Base-by-base conservation (phyloP, 2,888 invertebrate species). In the Xanthorhoe designata region DNA sequence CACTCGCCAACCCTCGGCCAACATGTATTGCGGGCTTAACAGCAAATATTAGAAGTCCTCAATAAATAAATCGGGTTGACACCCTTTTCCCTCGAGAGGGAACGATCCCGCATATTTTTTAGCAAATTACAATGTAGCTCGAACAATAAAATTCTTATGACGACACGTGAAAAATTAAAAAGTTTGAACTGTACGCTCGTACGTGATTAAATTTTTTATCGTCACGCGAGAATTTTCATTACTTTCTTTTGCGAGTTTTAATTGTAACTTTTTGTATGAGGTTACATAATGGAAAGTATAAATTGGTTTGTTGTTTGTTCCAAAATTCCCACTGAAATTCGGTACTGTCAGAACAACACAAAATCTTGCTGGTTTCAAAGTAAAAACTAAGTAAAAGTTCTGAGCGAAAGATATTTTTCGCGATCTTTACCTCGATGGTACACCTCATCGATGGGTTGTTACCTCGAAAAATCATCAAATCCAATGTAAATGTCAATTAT, bases 121-220 rank as follows among this genome's bases (percentile, higher is more conserved):
- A 56, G 60, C 58, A 59, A 70, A 70, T 66, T 59, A 69, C 67
- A 66, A 65, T 62, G 60, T 65, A 45, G 54, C 59, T 54, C 60
- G 62, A 57, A 65, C 68, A 71, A 68, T 71, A 70, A 73, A 73
- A 71, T 66, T 68, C 64, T 64, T 69, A 54, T 58, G 56, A 50
- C 57, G 60, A 65, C 64, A 61, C 61, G 68, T 62, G 67, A 64
- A 53, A 68, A 72, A 65, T 73, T 71, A 70, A 70, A 72, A 74
- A 69, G 69, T 68, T 67, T 60, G 50, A 66, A 59, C 55, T 47
- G 58, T 61, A 57, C 58, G 49, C 45, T 35, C 51, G 62, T 55
- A 61, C 66, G 68, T 69, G 68, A 70, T 73, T 66, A 66, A 68
- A 59, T 70, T 69, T 47, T 66, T 66, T 59, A 50, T 35, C 49